These are phyloP conservation scores for Drosophila prosaltans DNA, from an alignment of 1,140 invertebrate genomes.

Conservation along the genomic window DNA sequence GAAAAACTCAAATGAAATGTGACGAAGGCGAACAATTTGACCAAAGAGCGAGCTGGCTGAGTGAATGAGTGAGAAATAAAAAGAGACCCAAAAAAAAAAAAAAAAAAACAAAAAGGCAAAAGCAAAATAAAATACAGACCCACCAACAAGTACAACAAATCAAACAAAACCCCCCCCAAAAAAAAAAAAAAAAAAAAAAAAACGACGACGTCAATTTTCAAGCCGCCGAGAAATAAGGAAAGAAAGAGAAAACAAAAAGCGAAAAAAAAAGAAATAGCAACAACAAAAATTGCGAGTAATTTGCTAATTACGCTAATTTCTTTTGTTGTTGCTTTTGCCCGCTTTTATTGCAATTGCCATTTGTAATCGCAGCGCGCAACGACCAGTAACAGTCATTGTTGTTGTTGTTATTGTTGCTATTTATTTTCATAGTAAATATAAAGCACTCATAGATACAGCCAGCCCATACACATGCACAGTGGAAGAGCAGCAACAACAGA, in stretches of 20 bases:
- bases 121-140: conserved; percentile 10
- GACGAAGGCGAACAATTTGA: conserved; percentile 72
- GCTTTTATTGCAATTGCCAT: conserved; percentile 64
- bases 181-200: neutral
- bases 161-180: neutral
- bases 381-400: conserved; percentile 8
- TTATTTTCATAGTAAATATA: conserved; percentile 73
- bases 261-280: conserved; percentile 14
- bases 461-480: neutral
- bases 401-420: conserved; percentile 47
- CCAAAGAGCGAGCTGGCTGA: conserved; percentile 20
- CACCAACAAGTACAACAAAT: neutral
- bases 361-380: conserved; percentile 49
- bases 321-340: conserved; percentile 69
- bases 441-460: conserved; percentile 25
- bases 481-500: neutral
- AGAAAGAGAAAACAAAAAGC: conserved; percentile 26
- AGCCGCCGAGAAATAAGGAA: conserved; percentile 52
- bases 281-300: conserved; percentile 56
- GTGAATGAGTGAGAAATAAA: too few relatives aligned
- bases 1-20: conserved; percentile 79
- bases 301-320: conserved; percentile 80
- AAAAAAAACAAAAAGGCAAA: too few relatives aligned
- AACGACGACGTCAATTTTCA: conserved; percentile 63
- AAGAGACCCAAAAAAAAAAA: too few relatives aligned